phyloP scores from a whole-genome alignment of 2,797 vertebrate species.

The Pipistrellus pipistrellus region DNA sequence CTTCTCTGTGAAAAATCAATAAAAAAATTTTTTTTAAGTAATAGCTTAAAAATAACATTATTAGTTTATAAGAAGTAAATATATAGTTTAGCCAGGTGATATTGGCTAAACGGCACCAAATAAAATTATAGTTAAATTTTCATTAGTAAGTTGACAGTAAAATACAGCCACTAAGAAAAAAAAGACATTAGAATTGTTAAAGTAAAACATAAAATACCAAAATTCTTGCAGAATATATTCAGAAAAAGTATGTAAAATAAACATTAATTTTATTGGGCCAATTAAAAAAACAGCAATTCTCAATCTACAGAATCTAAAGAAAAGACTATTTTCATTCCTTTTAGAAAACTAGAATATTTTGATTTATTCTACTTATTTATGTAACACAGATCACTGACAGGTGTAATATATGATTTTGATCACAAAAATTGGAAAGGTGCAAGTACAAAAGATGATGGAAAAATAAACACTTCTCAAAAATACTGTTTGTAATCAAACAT shows the following conservation, averaged over 20 bases:
- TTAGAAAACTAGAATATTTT: constrained; percentile 42
- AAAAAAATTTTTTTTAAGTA: neutral
- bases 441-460: neutral
- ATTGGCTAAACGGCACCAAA: constrained; percentile 45
- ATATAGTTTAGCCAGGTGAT: neutral
- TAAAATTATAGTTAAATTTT: constrained; percentile 56
- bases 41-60: neutral
- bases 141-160: constrained; percentile 44
- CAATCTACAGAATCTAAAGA: neutral
- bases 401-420: neutral
- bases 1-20: too few relatives aligned
- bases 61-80: constrained; percentile 26
- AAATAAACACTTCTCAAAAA: neutral
- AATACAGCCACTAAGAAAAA: neutral
- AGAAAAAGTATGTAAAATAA: neutral
- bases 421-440: constrained; percentile 42
- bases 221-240: constrained; percentile 3
- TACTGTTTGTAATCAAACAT: neutral
- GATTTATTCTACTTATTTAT: neutral
- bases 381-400: neutral
- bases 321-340: constrained; percentile 19
- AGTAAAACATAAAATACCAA: neutral
- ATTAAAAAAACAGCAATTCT: constrained; percentile 41
- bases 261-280: constrained; percentile 21
- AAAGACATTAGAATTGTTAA: neutral